Percentiles rank a stretch among this genome's conserved stretches.
Evolutionary conservation across 2,113 vertebrate genomes (phyloP).

Genomic region (Malurus cyaneus): DNA sequence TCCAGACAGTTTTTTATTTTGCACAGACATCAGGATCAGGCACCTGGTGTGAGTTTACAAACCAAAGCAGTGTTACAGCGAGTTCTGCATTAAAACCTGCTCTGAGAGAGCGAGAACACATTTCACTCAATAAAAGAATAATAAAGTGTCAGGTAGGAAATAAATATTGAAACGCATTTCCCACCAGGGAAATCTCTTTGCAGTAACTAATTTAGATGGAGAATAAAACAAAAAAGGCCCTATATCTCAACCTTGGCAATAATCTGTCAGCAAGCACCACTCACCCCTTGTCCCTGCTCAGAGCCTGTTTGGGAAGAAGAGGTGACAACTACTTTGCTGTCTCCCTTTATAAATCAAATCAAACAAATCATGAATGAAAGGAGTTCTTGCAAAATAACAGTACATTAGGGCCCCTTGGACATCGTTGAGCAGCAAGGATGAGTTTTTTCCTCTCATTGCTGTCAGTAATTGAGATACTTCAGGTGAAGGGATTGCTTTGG

Average conservation of each 20-base stretch:
- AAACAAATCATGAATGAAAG: background rate
- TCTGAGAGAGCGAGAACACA: background rate
- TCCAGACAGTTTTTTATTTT: background rate
- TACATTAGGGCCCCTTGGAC: background rate
- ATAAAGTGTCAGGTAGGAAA: conserved; percentile 56
- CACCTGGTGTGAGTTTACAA: background rate
- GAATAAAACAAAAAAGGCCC: conserved; percentile 53
- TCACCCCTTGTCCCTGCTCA: conserved; percentile 7
- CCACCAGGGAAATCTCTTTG: conserved; percentile 54
- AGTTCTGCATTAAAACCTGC: background rate
- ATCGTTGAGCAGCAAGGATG: background rate
- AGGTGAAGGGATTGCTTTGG: background rate
- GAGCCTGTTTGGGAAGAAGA: background rate
- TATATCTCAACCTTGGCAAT: conserved; percentile 31
- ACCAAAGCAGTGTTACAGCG: background rate
- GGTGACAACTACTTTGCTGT: background rate
- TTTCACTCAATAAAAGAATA: conserved; percentile 51
- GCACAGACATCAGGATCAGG: background rate
- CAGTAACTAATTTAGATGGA: conserved; percentile 58
- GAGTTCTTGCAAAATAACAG: background rate
- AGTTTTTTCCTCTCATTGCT: background rate
- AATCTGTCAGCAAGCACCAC: background rate
- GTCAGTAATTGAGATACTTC: background rate
- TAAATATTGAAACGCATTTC: conserved; percentile 60
- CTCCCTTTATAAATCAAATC: background rate